phyloP scores from a whole-genome alignment of 2,797 vertebrate genomes.

The Macrochelys suwanniensis region DNA sequence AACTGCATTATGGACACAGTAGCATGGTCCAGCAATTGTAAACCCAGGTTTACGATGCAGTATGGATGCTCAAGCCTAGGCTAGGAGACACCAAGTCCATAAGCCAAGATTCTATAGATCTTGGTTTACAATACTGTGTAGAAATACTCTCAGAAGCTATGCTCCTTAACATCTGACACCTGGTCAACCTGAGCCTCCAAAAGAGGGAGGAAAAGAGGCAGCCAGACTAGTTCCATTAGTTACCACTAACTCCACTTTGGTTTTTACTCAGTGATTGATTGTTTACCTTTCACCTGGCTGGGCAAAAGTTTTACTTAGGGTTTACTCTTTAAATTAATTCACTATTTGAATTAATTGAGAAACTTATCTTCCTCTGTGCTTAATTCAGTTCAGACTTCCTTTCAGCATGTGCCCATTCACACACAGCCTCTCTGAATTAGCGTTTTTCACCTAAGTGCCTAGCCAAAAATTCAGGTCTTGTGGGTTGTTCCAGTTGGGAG shows the following conservation, averaged over 20 bases:
- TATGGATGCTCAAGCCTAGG: no score
- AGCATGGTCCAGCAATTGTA: background rate
- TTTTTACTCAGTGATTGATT: background rate
- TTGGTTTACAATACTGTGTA: no score
- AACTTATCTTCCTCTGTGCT: background rate
- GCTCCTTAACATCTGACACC: background rate
- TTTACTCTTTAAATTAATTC: background rate
- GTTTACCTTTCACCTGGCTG: background rate
- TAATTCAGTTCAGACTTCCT: background rate
- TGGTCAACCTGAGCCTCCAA: background rate
- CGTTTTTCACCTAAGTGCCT: no score
- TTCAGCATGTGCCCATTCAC: background rate
- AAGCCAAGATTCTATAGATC: no score
- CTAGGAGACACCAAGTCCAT: no score
- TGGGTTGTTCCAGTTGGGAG: no score
- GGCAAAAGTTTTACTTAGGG: background rate
- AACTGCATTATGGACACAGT: background rate
- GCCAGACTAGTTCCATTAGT: background rate
- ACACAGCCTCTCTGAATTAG: background rate
- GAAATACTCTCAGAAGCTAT: no score
- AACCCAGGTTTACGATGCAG: no score
- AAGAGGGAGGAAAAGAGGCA: background rate
- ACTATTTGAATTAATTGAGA: background rate
- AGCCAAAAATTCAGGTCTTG: no score
- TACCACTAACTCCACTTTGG: background rate